Evolutionary conservation across 2,888 invertebrate species (phyloP).

Genomic region (Erynnis tages): DNA sequence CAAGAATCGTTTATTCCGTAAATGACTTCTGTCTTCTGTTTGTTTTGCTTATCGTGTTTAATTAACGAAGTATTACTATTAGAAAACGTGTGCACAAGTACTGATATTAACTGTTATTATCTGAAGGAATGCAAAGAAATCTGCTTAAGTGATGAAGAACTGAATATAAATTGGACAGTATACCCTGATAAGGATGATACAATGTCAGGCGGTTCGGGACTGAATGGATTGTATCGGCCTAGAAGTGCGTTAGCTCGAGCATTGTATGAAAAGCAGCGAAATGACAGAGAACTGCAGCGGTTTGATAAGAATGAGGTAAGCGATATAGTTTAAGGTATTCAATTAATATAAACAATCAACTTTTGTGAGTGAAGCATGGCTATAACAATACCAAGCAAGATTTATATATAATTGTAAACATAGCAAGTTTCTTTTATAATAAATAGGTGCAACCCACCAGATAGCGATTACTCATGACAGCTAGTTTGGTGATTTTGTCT

Average conservation of each 20-base stretch:
- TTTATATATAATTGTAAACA: too few species aligned
- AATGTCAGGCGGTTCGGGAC: slow-evolving; percentile 58
- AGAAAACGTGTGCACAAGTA: slow-evolving; percentile 39
- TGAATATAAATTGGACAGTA: slow-evolving; percentile 35
- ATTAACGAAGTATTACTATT: slow-evolving; percentile 17
- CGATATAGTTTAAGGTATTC: too few species aligned
- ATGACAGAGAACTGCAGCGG: slow-evolving; percentile 84
- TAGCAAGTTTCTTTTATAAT: too few species aligned
- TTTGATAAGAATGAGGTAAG: slow-evolving; percentile 87
- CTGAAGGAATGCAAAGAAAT: slow-evolving; percentile 50
- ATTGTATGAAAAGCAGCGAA: slow-evolving; percentile 86
- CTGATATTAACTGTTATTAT: slow-evolving; percentile 57
- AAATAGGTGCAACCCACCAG: too few species aligned
- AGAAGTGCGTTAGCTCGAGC: slow-evolving; percentile 87
- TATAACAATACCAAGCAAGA: too few species aligned
- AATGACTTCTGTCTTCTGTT: slow-evolving; percentile 44
- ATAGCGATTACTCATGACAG: too few species aligned
- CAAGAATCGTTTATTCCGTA: slow-evolving; percentile 32
- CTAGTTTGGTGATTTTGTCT: too few species aligned
- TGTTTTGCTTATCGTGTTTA: slow-evolving; percentile 32
- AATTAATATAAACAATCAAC: too few species aligned
- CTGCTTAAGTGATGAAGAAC: slow-evolving; percentile 41
- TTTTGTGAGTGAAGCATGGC: too few species aligned
- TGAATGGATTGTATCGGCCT: slow-evolving; percentile 81
- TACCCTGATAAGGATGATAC: slow-evolving; percentile 36